A percentile compares a stretch with the other conserved stretches of the same genome.
Conservation (phyloP, 53 echinoderm and acorn worm genomes). For the Actinopyga echinites region DNA sequence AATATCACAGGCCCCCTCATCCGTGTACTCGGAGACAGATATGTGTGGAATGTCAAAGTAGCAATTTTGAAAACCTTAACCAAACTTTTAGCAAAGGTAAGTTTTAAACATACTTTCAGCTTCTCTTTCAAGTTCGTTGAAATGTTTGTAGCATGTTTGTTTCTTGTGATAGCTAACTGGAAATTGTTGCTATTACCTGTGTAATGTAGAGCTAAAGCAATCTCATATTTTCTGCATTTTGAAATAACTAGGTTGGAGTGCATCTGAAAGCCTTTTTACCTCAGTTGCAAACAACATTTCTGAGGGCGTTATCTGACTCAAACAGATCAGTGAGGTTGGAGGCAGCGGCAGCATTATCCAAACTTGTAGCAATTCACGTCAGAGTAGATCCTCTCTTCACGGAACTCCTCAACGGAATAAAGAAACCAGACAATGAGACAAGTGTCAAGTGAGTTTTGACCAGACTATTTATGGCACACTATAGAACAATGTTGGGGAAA, state of each 20-base stretch:
- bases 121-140: not conserved
- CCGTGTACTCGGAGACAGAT: constrained; percentile 92
- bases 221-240: too few relatives aligned
- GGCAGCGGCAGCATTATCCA: constrained; percentile 81
- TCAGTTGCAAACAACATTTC: constrained; percentile 93
- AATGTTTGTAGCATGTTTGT: not conserved
- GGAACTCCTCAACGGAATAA: constrained; percentile 89
- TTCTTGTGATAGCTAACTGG: too few relatives aligned
- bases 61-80: constrained; percentile 90
- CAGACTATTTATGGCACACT: too few relatives aligned
- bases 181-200: too few relatives aligned
- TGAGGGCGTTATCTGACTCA: constrained; percentile 80
- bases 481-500: too few relatives aligned
- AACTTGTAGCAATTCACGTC: constrained; percentile 91
- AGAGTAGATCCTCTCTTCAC: constrained; percentile 96
- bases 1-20: constrained; percentile 97
- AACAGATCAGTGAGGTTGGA: constrained; percentile 89
- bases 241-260: constrained; percentile 74
- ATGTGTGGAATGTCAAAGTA: constrained; percentile 94
- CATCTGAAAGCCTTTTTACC: constrained; percentile 98
- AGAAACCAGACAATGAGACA: constrained; percentile 90
- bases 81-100: constrained; percentile 84
- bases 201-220: too few relatives aligned
- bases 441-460: constrained; percentile 71
- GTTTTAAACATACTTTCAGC: not conserved